Base-by-base conservation (phyloP, 1,140 invertebrate species). In the Ruditapes philippinarum region DNA sequence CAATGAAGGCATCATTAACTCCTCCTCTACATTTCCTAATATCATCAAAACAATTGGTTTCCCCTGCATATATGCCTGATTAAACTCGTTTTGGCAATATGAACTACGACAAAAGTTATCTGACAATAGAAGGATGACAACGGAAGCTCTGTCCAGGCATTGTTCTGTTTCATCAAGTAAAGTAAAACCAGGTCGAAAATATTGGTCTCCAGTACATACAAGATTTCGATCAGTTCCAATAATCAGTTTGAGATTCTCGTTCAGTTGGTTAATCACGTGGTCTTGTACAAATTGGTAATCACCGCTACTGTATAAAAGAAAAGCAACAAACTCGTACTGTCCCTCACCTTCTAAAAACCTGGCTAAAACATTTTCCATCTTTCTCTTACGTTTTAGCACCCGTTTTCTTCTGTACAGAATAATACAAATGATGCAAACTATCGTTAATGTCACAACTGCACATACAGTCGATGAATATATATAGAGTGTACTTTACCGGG, bases 1-100 rank as follows among this genome's bases (percentile, higher is more conserved):
- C 11, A 74, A 14, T n/a, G 36, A 9, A 31, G 36, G 36, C 36
- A 36, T 40, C 36, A 40, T n/a, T 17, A 40, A 42, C 11, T 74
- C 40, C 70, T 45, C 42, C 42, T 7, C 40, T 11, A 78, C 42
- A 51, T 78, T 22, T 51, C 25, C 74, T 42, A 38, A 51, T 42
- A 78, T n/a, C 74, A 78, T 45, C 74, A 78, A 49, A 33, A 78
- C 17, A 12, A 78, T 40, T 51, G 74, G 74, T 40, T 78, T 78
- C 28, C 38, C 31, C 25, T 38, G 38, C n/a, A 22, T 14, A 17
- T 38, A 51, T 22, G 74, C 74, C 25, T 40, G 36, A 40, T 74
- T 25, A n/a, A 74, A 17, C 22, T 74, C 70, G 14, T 74, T n/a
- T 25, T 38, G 25, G 40, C 70, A 74, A 42, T 40, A 74, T 19